Base-by-base conservation (phyloP, 2,797 vertebrate genomes). In the Eulemur albifrons region DNA sequence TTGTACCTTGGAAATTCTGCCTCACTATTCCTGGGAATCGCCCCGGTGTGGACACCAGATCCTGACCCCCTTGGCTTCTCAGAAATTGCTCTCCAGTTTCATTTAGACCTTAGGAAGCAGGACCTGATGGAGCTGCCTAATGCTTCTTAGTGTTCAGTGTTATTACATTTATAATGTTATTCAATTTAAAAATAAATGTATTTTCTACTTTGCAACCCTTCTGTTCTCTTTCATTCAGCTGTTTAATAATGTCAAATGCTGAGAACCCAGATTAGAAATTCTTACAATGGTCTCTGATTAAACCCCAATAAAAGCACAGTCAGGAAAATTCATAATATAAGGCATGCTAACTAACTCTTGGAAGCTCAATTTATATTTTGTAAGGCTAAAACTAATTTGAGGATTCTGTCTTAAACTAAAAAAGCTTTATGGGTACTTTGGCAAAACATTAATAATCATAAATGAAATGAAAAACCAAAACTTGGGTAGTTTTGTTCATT, bases 241-340 rank as follows among this genome's bases (percentile, higher is more conserved):
- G 96, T 96, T 97, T 97, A 97, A 97, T 97, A 98, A 97, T 96
- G 97, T 97, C 96, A 97, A 90, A 96, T 93, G 97, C 96, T 97
- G 97, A 96, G 93, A 94, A 97, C 95, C 72, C 95, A 97, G 95
- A 98, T 98, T 98, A 98, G 96, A 97, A 95, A 96, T 90, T 86
- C 94, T 93, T 95, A 97, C 90, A 98, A 96, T 97, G 90, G 96
- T 80, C 90, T 97, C 97, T 97, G 97, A 98, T 97, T 98, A 98
- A 97, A 94, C 61, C 38, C 77, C 82, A 96, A 86, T 96, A 96
- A 95, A 88, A 97, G 96, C 95, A 91, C 82, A 77, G 88, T 95
- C 95, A 97, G 97, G 96, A 96, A 95, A 96, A 97, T 87, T 97
- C 32, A 23, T 96, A 97, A 91, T 96, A 83, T 94, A 97, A 97